Base-by-base conservation (phyloP, 2,797 vertebrate species). In the Catharus ustulatus region DNA sequence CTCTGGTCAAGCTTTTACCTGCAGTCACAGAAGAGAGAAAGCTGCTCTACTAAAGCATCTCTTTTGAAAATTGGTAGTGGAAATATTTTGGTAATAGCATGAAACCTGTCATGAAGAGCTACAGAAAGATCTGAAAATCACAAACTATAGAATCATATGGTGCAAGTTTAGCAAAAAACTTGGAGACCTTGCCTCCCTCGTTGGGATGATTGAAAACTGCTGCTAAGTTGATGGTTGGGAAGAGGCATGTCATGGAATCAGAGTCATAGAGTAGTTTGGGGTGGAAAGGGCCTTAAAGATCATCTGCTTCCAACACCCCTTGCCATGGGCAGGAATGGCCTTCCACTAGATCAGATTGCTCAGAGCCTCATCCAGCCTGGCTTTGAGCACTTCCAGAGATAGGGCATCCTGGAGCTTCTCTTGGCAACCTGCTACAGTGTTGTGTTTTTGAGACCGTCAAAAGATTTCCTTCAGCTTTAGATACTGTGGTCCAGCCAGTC, bases 401-500 rank as follows among this genome's bases (percentile, higher is more conserved):
- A 14, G 18, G 4, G 11, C 7, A 43, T 4, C 9, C 9, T 29
- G 17, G 22, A 75, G 1, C 27, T 10, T 15, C 36, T 59, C 26
- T 5, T 27, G 22, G 5, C 11, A 67, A 4, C 32, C 59, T 13
- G 16, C 17, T 10, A 8, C 62, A 66, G 16, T 4, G 61, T 3
- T 20, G 17, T 32, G 22, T 24, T 52, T 86, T 30, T 12, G 23
- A 45, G 29, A 10, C 16, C 5, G 6, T 34, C 26, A 30, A 54
- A 54, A 6, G 6, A 38, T 3, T 22, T 58, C 27, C 34, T 22
- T 5, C 38, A 1, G 2, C n/a, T 54, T 54, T 5, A 38, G 18
- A 7, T 1, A 8, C 30, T 5, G n/a, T 3, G 7, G 4, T 3
- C 36, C 38, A 3, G 8, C 8, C 32, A 1, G 3, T 1, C 4